These are phyloP conservation scores for roundworm (Caenorhabditis elegans) DNA, from an alignment of 1,140 invertebrate species.

Conservation along the genomic window DNA sequence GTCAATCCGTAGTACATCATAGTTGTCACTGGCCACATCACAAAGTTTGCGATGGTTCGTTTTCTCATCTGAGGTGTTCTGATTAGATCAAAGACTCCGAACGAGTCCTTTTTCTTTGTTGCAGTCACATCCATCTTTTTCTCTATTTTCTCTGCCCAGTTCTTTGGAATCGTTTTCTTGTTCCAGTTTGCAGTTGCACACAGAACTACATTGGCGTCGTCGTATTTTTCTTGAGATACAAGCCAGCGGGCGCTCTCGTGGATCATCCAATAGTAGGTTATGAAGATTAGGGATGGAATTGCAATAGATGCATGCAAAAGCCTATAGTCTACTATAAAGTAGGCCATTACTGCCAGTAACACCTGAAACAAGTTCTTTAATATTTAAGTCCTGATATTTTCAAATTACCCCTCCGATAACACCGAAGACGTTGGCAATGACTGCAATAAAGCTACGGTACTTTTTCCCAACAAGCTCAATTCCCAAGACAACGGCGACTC, in stretches of 20 bases:
- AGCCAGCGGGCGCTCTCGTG: conserved; percentile 67
- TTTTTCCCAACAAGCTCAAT: conserved; percentile 68
- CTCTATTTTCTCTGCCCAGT: conserved; percentile 58
- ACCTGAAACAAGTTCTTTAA: conserved; percentile 2
- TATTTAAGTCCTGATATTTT: background rate
- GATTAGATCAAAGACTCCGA: conserved; percentile 32
- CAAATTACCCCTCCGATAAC: conserved; percentile 63
- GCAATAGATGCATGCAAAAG: conserved; percentile 67
- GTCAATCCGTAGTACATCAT: conserved; percentile 67
- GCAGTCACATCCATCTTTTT: background rate
- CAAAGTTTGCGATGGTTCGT: conserved; percentile 30
- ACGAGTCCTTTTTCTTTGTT: conserved; percentile 34
- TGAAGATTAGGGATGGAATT: conserved; percentile 57
- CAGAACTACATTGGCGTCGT: conserved; percentile 63
- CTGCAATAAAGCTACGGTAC: conserved; percentile 67
- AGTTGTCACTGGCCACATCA: conserved; percentile 59
- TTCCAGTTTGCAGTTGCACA: conserved; percentile 61
- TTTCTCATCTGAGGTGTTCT: conserved; percentile 42
- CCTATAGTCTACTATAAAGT: conserved; percentile 65
- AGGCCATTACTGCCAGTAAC: conserved; percentile 65
- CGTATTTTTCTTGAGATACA: conserved; percentile 62
- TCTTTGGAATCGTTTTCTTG: conserved; percentile 56
- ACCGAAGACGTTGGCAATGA: conserved; percentile 68
- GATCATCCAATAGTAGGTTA: conserved; percentile 67
- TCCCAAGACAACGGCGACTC: conserved; percentile 65